phyloP scores from a whole-genome alignment of 2,797 vertebrate species.

The Urosaurus nigricauda region DNA sequence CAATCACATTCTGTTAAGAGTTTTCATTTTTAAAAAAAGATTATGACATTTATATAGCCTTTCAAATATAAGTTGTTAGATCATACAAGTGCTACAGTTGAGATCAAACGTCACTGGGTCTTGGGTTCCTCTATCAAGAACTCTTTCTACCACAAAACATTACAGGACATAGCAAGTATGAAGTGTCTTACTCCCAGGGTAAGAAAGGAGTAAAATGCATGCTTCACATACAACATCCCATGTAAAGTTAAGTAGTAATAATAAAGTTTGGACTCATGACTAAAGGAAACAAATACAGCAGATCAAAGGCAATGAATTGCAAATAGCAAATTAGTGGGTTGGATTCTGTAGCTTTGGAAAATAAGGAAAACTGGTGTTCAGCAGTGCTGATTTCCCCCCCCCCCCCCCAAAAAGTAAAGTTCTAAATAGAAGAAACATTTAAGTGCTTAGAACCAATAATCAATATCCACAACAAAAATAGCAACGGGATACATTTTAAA shows the following conservation, averaged over 20 bases:
- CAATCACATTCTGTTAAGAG: background rate
- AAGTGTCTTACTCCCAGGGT: background rate
- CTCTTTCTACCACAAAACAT: constrained; percentile 2
- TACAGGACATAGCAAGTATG: constrained; percentile 26
- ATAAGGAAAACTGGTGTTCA: background rate
- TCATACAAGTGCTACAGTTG: background rate
- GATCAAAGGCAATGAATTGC: background rate
- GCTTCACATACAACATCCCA: background rate
- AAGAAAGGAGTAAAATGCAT: background rate
- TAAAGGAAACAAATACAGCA: background rate
- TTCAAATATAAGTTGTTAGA: constrained; percentile 1
- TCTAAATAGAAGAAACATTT: background rate
- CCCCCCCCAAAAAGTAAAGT: background rate
- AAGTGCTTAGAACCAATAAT: background rate
- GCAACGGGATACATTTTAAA: background rate
- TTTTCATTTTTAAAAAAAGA: background rate
- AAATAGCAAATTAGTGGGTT: background rate
- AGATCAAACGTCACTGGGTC: constrained; percentile 15
- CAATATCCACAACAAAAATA: background rate
- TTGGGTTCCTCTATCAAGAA: background rate
- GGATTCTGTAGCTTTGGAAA: background rate
- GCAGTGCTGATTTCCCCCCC: background rate
- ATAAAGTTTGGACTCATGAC: background rate
- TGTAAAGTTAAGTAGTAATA: background rate
- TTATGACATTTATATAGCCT: constrained; percentile 21